Evolutionary conservation across 2,113 vertebrate genomes (phyloP).

Genomic region (Alethe diademata): DNA sequence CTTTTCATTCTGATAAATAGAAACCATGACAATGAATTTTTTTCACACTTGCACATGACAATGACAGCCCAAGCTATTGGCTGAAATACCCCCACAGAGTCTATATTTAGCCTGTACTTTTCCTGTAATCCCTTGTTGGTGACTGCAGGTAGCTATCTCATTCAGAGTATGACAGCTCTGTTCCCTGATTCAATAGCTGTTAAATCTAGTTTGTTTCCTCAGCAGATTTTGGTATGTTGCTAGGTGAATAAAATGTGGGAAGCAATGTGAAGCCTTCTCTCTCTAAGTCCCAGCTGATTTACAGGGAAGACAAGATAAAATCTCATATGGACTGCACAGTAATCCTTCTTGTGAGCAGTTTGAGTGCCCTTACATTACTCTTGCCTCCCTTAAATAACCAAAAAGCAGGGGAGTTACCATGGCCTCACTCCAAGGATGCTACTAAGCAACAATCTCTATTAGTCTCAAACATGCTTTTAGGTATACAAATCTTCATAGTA

Average conservation of each 20-base stretch:
- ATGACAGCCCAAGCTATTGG: not conserved
- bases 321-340: not conserved
- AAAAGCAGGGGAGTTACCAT: not conserved
- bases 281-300: not conserved
- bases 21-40: not conserved
- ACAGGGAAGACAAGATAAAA: not conserved
- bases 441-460: not conserved
- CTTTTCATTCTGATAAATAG: not conserved
- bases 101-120: not conserved
- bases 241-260: not conserved
- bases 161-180: not conserved
- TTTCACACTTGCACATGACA: not conserved
- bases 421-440: not conserved
- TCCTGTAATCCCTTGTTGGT: not conserved
- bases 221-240: not conserved
- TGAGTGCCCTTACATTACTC: not conserved
- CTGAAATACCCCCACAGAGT: not conserved
- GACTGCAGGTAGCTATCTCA: not conserved
- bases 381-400: not conserved
- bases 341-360: not conserved
- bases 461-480: not conserved
- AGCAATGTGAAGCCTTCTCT: not conserved
- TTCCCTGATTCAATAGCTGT: not conserved
- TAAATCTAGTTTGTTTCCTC: not conserved
- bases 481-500: not conserved